A percentile compares a stretch with the other conserved stretches of the same genome.
Conservation (phyloP, 2,797 vertebrate species). For the Falco naumanni region DNA sequence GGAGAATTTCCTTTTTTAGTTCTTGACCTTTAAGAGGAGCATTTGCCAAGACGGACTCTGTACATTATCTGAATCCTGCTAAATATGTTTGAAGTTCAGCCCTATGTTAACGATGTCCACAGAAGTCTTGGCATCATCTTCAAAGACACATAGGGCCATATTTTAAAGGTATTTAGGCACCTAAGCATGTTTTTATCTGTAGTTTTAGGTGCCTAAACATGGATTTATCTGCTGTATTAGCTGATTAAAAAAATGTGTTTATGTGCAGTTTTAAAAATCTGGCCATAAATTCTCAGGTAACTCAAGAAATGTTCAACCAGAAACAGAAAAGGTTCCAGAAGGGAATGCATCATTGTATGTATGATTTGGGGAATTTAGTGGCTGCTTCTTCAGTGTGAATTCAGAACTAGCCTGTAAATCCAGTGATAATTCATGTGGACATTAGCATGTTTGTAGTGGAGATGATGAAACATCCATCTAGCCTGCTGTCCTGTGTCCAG, state of each 20-base stretch:
- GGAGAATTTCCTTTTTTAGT: constrained; percentile 67
- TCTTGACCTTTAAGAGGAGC: constrained; percentile 54
- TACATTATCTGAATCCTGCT: constrained; percentile 52
- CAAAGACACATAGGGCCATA: constrained; percentile 26
- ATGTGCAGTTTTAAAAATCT: constrained; percentile 28
- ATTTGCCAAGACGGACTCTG: constrained; percentile 38
- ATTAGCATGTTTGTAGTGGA: neutral
- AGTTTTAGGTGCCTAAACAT: constrained; percentile 56
- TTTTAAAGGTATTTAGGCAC: constrained; percentile 69
- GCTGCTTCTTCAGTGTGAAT: constrained; percentile 12
- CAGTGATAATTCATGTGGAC: neutral
- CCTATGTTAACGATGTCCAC: neutral
- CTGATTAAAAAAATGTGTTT: constrained; percentile 51
- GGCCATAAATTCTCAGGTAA: constrained; percentile 61
- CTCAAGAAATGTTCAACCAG: constrained; percentile 18
- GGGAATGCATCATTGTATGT: neutral
- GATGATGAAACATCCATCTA: neutral
- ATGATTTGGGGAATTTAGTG: constrained; percentile 4
- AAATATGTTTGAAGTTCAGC: constrained; percentile 45
- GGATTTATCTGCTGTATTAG: constrained; percentile 44
- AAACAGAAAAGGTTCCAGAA: neutral
- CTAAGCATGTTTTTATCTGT: constrained; percentile 61
- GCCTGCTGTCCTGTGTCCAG: rapidly evolving
- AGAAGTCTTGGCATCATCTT: constrained; percentile 65
- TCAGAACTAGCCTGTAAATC: neutral